Evolutionary conservation across 2,888 invertebrate species (phyloP).

Genomic region (Heteromyza rotundicornis): DNA sequence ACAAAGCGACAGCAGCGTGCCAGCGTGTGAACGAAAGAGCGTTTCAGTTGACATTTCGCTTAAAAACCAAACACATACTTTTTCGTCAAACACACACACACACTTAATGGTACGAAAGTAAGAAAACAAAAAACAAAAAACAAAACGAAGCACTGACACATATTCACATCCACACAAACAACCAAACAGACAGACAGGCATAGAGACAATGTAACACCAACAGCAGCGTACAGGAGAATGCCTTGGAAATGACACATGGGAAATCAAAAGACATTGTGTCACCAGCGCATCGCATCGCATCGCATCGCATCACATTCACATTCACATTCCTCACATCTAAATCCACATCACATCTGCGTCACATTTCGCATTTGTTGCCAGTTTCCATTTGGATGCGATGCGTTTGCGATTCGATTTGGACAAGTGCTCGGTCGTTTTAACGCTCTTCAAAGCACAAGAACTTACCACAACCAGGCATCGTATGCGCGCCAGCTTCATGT

Average conservation of each 20-base stretch:
- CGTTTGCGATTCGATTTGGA: no score
- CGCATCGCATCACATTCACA: background rate
- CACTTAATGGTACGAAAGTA: no score
- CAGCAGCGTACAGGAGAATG: no score
- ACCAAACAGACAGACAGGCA: background rate
- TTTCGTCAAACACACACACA: no score
- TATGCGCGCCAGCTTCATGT: constrained; percentile 67
- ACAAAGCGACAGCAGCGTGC: no score
- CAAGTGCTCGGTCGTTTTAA: no score
- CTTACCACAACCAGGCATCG: constrained; percentile 67
- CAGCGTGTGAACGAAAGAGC: no score
- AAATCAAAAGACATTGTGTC: constrained; percentile 32
- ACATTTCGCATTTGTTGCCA: background rate
- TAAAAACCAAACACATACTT: no score
- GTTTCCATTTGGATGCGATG: background rate
- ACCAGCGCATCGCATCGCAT: constrained; percentile 8
- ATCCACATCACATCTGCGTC: background rate
- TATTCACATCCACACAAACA: background rate
- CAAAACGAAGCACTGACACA: no score
- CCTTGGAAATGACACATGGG: constrained; percentile 34
- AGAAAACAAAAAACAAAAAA: no score
- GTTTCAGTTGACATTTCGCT: no score
- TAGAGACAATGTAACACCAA: background rate
- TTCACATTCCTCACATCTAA: constrained; percentile 16
- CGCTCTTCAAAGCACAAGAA: constrained; percentile 6